A percentile compares a stretch with the other conserved stretches of the same genome.
phyloP scores from a whole-genome alignment of 2,113 vertebrate genomes.

The Cepphus grylle region DNA sequence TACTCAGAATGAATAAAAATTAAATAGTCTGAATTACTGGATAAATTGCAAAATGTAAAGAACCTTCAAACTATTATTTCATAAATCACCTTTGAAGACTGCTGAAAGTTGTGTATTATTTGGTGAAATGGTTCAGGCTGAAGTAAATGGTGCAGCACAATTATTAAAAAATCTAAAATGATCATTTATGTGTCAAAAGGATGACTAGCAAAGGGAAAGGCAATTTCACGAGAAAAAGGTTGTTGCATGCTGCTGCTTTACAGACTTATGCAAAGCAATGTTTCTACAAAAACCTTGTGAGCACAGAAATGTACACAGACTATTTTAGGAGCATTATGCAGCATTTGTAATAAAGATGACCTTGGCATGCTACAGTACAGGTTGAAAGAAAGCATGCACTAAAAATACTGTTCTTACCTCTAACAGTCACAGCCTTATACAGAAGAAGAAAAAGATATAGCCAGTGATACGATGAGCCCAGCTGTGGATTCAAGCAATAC shows the following conservation, averaged over 20 bases:
- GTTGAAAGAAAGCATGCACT: neutral
- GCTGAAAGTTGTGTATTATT: neutral
- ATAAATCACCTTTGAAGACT: conserved; percentile 9
- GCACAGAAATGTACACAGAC: neutral
- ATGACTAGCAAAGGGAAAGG: neutral
- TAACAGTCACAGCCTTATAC: neutral
- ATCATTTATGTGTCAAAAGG: conserved; percentile 21
- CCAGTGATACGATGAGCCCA: neutral
- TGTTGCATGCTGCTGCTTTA: conserved; percentile 14
- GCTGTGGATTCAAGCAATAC: neutral
- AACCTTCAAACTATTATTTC: conserved; percentile 3
- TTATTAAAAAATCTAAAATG: conserved; percentile 35
- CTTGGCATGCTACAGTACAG: neutral
- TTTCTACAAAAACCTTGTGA: neutral
- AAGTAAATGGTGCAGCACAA: conserved; percentile 21
- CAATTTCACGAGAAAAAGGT: conserved; percentile 11
- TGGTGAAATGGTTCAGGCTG: neutral
- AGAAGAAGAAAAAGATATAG: neutral
- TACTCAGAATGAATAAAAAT: neutral
- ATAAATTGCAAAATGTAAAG: conserved; percentile 21
- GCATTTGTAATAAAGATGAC: neutral
- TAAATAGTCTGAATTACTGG: neutral
- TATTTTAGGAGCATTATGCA: neutral
- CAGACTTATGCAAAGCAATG: neutral
- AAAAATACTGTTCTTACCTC: neutral